Evolutionary conservation across 2,113 vertebrate genomes (phyloP), one percentile per base, ranked within the genome.

Genomic region (Tautogolabrus adspersus): DNA sequence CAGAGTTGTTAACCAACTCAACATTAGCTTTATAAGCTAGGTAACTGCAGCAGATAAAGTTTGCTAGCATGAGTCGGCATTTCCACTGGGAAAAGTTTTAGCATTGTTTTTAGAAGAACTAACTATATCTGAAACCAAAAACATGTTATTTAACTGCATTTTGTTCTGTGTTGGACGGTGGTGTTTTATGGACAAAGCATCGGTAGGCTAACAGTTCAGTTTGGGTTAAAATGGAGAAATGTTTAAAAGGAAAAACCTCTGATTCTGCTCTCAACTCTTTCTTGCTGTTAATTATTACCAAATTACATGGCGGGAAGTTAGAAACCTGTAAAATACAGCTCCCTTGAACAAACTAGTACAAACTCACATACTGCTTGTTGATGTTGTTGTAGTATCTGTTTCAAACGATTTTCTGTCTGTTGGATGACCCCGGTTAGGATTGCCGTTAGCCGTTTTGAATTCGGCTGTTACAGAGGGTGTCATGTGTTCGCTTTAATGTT

Each of bases 401-500:
- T 76, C 56, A 30, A 34, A 75, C 40, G 30, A 60, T 57, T 2
- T 0, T 55, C 18, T 64, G 15, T 40, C 42, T 23, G 6, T 42
- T 44, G n/a, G 16, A 30, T n/a, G 44, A 30, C 13, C 47, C 37
- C 56, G 8, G 54, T 61, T 10, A 22, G 56, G 49, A 72, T 65
- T 67, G 56, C 61, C 59, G 34, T 42, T 19, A 46, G 66, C 60
- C 37, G 61, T 63, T 69, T 57, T 66, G 66, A 30, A 42, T 47
- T 10, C 57, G 44, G 63, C 63, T 61, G 60, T 64, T 66, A 34
- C 51, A 16, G 54, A 66, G 16, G 10, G 66, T 66, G 65, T 76
- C 72, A 52, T 73, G 71, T 58, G 44, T 70, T 74, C 58, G 62
- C 82, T 86, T 83, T 78, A 51, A 78, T 74, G 70, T 74, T 59